A percentile compares a stretch with the other conserved stretches of the same genome.
These are phyloP conservation scores for Stenopsyche tienmushanensis DNA, from an alignment of 1,140 invertebrate species.

Conservation along the genomic window DNA sequence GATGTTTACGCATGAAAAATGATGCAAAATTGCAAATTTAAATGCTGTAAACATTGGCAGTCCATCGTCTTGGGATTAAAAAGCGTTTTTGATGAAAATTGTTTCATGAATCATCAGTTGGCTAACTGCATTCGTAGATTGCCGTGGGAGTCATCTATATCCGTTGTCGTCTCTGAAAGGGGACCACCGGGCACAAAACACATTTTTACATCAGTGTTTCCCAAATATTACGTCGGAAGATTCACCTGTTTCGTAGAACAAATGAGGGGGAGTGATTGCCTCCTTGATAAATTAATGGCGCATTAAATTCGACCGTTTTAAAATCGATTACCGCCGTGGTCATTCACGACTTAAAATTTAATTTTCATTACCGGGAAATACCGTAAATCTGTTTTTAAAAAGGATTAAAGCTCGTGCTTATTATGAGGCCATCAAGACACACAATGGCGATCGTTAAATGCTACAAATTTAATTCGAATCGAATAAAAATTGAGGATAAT, in stretches of 20 bases:
- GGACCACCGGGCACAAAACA: not conserved
- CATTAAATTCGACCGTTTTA: too few species aligned
- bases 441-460: too few species aligned
- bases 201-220: not conserved
- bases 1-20: not conserved
- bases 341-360: too few species aligned
- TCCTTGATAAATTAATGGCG: too few species aligned
- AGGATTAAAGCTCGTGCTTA: too few species aligned
- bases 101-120: constrained; percentile 16
- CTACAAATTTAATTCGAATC: too few species aligned
- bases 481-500: too few species aligned
- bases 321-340: too few species aligned
- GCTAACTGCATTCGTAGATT: constrained; percentile 4
- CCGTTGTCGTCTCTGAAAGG: not conserved
- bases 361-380: too few species aligned
- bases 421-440: too few species aligned
- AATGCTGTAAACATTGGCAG: not conserved
- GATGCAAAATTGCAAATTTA: not conserved
- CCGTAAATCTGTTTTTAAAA: too few species aligned
- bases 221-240: not conserved
- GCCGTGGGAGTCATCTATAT: constrained; percentile 21
- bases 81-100: not conserved
- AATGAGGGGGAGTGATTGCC: too few species aligned
- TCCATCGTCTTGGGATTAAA: not conserved
- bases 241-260: not conserved